Base-by-base conservation (phyloP, 2,888 invertebrate species). In the Hololepta plana region DNA sequence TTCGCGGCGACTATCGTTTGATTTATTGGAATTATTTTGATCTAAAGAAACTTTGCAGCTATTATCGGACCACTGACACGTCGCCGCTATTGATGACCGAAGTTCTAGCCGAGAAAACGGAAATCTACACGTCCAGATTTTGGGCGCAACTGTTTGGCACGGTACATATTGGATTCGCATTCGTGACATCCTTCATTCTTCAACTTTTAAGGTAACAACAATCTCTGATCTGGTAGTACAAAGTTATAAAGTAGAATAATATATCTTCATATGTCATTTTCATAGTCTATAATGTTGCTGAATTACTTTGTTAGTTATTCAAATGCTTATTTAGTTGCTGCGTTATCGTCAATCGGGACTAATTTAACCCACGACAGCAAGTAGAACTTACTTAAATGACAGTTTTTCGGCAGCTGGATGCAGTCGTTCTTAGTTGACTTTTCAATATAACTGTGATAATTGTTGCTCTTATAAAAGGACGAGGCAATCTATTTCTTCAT, bases 61-160 rank as follows among this genome's bases (percentile, higher is more conserved):
- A 67, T 40, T 62, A 65, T 34, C 55, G 59, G 33, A 72, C 72
- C 2, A 71, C 71, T 1, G 72, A 73, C 37, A 56, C 55, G 4
- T 62, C 65, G n/a, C 72, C 71, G 1, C 47, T 64, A 13, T 49
- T 69, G 6, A 40, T 51, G 8, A 59, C 68, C 0, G 67, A 71
- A 32, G 47, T 59, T 15, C 42, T 66, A 12, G 65, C 67, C 0
- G 65, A 72, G 34, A 62, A 60, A 37, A 64, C 67, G 1, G 67
- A 67, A 29, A 48, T 54, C 24, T 60, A 60, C 32, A 65, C 68
- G 2, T 68, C 64, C 0, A 57, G 59, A 38, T 72, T 72, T 42
- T 73, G 72, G 71, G 71, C 72, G 0, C 70, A 72, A 40, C 52
- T 71, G 32, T 72, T 72, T 40, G 72, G 71, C 1, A 57, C 62